Percentiles rank a stretch among this genome's conserved stretches.
phyloP scores from a whole-genome alignment of 2,113 vertebrate genomes.

The Sigmodon hispidus region DNA sequence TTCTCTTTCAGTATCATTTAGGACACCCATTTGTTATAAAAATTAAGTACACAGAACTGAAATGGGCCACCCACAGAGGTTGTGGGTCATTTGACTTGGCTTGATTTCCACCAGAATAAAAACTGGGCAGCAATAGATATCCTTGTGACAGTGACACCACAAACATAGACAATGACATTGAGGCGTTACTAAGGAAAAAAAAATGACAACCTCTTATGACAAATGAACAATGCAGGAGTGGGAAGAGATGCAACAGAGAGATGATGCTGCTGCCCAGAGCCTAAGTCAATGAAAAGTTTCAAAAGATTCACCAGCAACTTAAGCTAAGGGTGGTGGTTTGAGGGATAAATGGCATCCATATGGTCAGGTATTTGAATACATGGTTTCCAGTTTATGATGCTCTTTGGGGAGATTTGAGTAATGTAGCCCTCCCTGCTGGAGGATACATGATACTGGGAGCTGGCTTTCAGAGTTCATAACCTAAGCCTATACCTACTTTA shows the following conservation, averaged over 20 bases:
- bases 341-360: not conserved
- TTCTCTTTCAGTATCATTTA: not conserved
- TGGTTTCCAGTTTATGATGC: not conserved
- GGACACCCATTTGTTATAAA: not conserved
- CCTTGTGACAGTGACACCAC: not conserved
- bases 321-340: not conserved
- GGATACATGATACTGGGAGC: not conserved
- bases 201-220: not conserved
- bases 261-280: not conserved
- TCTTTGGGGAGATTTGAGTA: not conserved
- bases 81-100: rapidly evolving
- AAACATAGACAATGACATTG: not conserved
- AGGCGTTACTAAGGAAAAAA: not conserved
- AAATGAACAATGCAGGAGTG: not conserved
- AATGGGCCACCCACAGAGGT: not conserved
- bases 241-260: rapidly evolving
- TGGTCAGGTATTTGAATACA: not conserved
- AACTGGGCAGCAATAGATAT: not conserved
- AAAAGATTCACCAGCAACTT: not conserved
- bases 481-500: not conserved
- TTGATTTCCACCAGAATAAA: not conserved
- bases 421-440: not conserved
- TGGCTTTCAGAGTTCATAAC: not conserved
- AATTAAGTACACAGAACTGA: not conserved
- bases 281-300: not conserved